Evolutionary conservation across 2,797 vertebrate genomes (phyloP), one percentile per base, ranked within the genome.

Genomic region (Podarcis siculus): DNA sequence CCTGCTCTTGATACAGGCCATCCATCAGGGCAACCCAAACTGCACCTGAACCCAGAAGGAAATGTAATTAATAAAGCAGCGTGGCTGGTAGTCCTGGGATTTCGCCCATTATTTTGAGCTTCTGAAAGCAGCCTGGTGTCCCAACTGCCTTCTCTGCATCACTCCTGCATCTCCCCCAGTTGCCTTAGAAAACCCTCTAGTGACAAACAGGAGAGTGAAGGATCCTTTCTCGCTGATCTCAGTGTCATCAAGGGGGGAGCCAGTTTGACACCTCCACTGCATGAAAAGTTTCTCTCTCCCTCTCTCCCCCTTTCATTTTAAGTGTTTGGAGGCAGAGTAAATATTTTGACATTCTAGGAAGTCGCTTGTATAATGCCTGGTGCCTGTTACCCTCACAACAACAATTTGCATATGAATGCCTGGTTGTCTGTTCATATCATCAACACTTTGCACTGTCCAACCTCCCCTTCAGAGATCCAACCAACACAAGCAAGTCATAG

Each of bases 331-430:
- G 87, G 88, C 49, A 93, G 94, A 93, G 91, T 93, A 95, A 95
- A 95, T 95, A 95, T 95, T 95, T 92, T 95, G 94, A 96, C 95
- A 93, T 94, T 95, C 95, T 92, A 87, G 92, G 94, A 95, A 95
- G 95, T 95, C 93, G 91, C 89, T 90, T 45, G 94, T 91, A 92
- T 96, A 94, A 94, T 94, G 94, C 91, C 90, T 90, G 94, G 87
- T 95, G 94, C 92, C 95, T 95, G 91, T 95, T 93, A 94, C 91
- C 94, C 86, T 93, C 91, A 92, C 90, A 94, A 95, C 91, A 90
- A 88, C 89, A 91, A 95, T 95, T 96, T 95, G 90, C 95, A 94
- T 95, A 90, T 96, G 92, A 96, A 95, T 95, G 90, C 90, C 88
- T 87, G 87, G 77, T 86, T 96, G 93, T 95, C 94, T 95, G 1